Conservation (phyloP, 2,888 invertebrate genomes). For the Andrena minutula region DNA sequence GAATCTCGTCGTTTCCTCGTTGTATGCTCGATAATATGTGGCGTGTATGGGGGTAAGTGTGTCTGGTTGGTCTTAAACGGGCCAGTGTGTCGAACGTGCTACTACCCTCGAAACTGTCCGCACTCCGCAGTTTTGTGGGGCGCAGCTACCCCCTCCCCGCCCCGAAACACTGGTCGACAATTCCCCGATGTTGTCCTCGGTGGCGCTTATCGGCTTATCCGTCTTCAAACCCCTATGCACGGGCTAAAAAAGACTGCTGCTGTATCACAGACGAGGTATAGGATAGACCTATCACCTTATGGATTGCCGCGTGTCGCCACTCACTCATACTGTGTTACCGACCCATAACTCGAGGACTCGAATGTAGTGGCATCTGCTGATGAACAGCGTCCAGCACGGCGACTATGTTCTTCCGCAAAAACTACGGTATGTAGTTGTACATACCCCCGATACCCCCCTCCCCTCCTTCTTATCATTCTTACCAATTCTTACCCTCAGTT, state of each 20-base stretch:
- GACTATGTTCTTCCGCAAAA: no score
- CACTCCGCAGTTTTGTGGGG: conserved; percentile 23
- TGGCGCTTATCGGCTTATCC: conserved; percentile 58
- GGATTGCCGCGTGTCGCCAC: no score
- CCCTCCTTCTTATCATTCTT: no score
- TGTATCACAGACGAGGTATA: background rate
- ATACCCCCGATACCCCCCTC: no score
- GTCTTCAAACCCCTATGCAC: conserved; percentile 27
- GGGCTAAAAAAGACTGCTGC: background rate
- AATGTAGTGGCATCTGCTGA: no score
- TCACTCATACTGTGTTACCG: no score
- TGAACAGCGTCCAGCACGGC: no score
- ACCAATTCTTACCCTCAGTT: no score
- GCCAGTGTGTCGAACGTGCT: conserved; percentile 55
- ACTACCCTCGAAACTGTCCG: conserved; percentile 44
- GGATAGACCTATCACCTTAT: no score
- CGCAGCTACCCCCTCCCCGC: no score
- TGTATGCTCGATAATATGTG: conserved; percentile 34
- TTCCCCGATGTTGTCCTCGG: conserved; percentile 48
- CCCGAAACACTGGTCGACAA: conserved; percentile 71
- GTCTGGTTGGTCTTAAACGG: conserved; percentile 15
- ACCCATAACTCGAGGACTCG: no score
- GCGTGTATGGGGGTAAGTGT: conserved; percentile 13
- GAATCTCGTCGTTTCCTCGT: conserved; percentile 13
- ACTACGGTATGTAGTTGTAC: no score